phyloP scores from a whole-genome alignment of 2,113 vertebrate species.

The Ceratotherium simum region DNA sequence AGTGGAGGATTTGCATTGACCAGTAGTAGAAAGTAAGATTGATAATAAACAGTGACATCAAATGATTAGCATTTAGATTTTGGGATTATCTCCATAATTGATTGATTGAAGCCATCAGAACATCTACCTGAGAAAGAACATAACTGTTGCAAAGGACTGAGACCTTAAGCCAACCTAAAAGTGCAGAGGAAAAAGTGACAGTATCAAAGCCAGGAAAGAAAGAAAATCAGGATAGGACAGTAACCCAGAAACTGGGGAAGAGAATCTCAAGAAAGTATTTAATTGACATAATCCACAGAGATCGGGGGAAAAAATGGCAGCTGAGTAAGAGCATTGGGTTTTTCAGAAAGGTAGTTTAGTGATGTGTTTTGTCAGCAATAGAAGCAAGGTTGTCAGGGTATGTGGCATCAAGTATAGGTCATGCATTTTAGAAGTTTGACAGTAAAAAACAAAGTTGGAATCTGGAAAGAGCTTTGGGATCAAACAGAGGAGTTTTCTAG shows the following conservation, averaged over 20 bases:
- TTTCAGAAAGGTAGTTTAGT: background rate
- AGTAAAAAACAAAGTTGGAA: background rate
- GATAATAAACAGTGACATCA: background rate
- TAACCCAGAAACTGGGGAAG: background rate
- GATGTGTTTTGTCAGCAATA: background rate
- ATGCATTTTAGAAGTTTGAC: background rate
- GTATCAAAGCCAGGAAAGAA: background rate
- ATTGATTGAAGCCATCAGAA: background rate
- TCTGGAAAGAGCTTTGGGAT: background rate
- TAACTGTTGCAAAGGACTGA: background rate
- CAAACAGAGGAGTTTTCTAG: background rate
- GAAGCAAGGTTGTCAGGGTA: background rate
- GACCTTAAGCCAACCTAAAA: background rate
- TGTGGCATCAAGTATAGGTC: background rate
- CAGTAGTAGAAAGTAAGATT: constrained; percentile 33
- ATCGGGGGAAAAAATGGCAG: background rate
- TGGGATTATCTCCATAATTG: background rate
- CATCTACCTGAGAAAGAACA: constrained; percentile 13
- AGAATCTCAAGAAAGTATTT: background rate
- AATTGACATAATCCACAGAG: background rate
- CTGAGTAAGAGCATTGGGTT: background rate
- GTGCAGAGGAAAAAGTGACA: background rate
- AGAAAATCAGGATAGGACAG: background rate
- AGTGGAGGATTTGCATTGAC: background rate
- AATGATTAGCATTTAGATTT: background rate